Base-by-base conservation (phyloP, 2,113 vertebrate genomes). In the Sebastes fasciatus region DNA sequence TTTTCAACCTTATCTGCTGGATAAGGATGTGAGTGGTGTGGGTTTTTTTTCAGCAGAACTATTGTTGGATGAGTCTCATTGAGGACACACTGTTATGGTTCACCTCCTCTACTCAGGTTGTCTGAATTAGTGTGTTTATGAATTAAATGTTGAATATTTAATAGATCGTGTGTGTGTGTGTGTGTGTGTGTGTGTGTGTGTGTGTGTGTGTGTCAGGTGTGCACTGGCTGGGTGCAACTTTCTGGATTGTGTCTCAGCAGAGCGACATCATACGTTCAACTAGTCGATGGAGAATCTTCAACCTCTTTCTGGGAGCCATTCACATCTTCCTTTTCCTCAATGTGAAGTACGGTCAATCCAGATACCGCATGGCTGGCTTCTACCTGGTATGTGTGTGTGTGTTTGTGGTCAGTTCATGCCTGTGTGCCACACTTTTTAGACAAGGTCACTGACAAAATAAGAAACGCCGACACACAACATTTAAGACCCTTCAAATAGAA, bases 241-340 rank as follows among this genome's bases (percentile, higher is more conserved):
- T 97, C 92, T 97, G 96, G 97, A 94, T 97, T 51, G 95, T 96
- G 21, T 96, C 96, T 61, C 97, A 97, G 93, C 96, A 97, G 91
- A 97, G 95, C 0, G 95, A 97, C 80, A 93, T 97, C 0, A 84
- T 96, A 51, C 86, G 91, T 6, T 94, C 93, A 61, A 95, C 96
- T 0, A 94, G 90, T 79, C 79, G 14, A 79, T 96, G 97, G 96
- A 94, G 94, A 73, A 65, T 97, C 43, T 97, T 97, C 86, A 97
- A 96, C 85, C 86, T 96, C 51, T 88, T 96, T 2, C 80, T 96
- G 62, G 97, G 97, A 67, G 97, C 96, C 0, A 60, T 96, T 82
- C 96, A 96, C 54, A 45, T 96, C 87, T 96, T 97, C 91, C 96
- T 96, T 87, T 97, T 96, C 88, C 70, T 97, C 65, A 96, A 95